A percentile compares a stretch with the other conserved stretches of the same genome.
Evolutionary conservation across 37 sponge, comb jelly and placozoan species (phyloP).

Genomic region (Chondrosia reniformis): DNA sequence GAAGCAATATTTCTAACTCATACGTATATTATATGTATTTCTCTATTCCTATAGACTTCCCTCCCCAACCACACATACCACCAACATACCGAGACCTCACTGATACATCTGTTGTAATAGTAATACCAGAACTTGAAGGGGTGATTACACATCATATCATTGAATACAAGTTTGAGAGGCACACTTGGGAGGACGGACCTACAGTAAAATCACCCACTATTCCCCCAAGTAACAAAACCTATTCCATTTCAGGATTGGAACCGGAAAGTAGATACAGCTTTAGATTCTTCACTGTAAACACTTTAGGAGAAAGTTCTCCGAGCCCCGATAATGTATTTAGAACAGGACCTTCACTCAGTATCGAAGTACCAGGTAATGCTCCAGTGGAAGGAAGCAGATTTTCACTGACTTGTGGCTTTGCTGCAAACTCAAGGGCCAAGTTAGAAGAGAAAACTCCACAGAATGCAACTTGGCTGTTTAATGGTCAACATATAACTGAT

Average conservation of each 20-base stretch:
- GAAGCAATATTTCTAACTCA: no score
- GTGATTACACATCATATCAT: background rate
- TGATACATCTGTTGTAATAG: slow-evolving; percentile 2
- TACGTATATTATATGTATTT: no score
- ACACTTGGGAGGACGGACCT: background rate
- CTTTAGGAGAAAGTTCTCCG: background rate
- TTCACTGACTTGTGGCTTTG: background rate
- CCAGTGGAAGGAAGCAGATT: background rate
- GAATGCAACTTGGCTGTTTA: background rate
- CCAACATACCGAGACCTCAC: background rate
- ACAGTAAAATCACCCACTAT: background rate
- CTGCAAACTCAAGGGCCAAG: no score
- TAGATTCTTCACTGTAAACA: background rate
- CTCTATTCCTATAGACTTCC: no score
- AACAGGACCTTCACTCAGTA: background rate
- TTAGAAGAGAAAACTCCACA: background rate
- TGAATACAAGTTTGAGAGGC: background rate
- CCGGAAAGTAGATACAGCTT: slow-evolving; percentile 1
- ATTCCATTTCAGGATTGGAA: background rate
- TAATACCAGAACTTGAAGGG: background rate
- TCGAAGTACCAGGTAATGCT: background rate
- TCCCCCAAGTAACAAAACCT: background rate
- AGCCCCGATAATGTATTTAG: background rate
- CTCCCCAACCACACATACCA: background rate
- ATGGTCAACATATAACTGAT: background rate